phyloP scores from a whole-genome alignment of 1,140 invertebrate genomes.

The Pentalonia nigronervosa region DNA sequence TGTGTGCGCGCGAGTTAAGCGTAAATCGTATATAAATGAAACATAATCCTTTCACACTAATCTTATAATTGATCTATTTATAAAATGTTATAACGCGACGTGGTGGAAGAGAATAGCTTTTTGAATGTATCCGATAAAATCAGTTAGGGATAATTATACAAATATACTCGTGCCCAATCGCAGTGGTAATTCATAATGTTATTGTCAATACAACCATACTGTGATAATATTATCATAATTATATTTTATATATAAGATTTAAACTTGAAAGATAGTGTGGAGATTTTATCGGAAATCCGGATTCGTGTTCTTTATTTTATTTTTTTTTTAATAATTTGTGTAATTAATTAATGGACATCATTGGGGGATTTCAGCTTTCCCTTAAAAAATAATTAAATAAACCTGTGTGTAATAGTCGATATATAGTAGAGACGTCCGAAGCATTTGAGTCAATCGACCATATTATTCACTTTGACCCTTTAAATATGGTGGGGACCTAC shows the following conservation, averaged over 20 bases:
- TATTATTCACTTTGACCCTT: background rate
- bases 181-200: background rate
- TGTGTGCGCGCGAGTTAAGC: background rate
- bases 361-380: background rate
- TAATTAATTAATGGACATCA: background rate
- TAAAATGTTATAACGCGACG: slow-evolving; percentile 20
- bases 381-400: background rate
- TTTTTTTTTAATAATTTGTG: background rate
- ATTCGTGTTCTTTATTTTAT: background rate
- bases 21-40: slow-evolving; percentile 25
- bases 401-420: background rate
- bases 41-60: slow-evolving; percentile 28
- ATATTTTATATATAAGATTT: background rate
- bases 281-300: background rate
- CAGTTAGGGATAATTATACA: background rate
- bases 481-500: background rate
- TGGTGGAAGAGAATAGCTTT: background rate
- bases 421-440: background rate
- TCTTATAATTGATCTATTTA: slow-evolving; percentile 49
- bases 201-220: background rate
- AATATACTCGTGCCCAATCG: background rate
- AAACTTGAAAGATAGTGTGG: background rate
- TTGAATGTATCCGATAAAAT: slow-evolving; percentile 29
- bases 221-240: background rate
- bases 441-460: no score